Conservation (phyloP, 2,797 vertebrate genomes). For the Macrochelys suwanniensis region DNA sequence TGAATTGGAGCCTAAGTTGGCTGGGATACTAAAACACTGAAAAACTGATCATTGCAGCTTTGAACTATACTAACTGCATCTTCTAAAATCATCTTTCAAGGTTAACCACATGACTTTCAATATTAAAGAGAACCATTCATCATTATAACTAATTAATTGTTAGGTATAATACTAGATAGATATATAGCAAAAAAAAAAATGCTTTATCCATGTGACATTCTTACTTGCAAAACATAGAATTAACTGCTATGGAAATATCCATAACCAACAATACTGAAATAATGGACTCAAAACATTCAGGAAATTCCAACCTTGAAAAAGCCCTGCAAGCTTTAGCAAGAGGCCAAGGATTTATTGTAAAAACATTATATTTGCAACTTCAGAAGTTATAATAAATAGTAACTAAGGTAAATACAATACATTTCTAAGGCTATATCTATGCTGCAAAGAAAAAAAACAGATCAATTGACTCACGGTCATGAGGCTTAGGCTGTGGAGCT, state of each 20-base stretch:
- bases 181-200: constrained; percentile 12
- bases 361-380: constrained; percentile 28
- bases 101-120: not conserved
- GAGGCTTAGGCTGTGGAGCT: not conserved
- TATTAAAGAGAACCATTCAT: not conserved
- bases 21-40: not conserved
- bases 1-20: not conserved
- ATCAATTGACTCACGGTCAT: not conserved
- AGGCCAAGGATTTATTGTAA: not conserved
- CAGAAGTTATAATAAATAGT: not conserved
- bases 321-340: not conserved
- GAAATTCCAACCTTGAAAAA: constrained; percentile 32
- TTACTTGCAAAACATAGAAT: constrained; percentile 17
- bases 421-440: too few species aligned
- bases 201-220: constrained; percentile 7
- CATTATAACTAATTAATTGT: not conserved
- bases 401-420: not conserved
- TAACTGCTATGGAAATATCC: constrained; percentile 14
- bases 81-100: not conserved
- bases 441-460: too few species aligned
- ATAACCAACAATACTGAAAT: not conserved
- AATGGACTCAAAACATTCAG: constrained; percentile 18
- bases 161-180: fast-evolving
- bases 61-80: not conserved
- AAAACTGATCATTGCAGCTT: not conserved